Evolutionary conservation across 1,140 invertebrate genomes (phyloP).

Genomic region (Brachionus angularis): DNA sequence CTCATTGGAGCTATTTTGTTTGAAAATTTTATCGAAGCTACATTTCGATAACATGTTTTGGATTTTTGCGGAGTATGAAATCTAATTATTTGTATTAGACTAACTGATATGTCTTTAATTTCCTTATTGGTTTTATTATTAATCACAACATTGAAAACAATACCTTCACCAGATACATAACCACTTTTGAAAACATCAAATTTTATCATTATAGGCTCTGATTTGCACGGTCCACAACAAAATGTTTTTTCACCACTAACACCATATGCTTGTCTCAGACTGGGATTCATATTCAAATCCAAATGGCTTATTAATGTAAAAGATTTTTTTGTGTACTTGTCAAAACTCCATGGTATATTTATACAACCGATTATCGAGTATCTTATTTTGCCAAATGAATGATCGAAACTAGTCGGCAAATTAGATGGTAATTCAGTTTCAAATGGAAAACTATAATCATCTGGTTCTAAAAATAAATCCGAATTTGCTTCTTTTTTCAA

Average conservation of each 20-base stretch:
- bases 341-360: conserved; percentile 51
- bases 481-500: background rate
- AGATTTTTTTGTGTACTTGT: conserved; percentile 49
- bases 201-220: conserved; percentile 22
- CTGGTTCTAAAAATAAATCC: conserved; percentile 46
- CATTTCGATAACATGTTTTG: background rate
- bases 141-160: conserved; percentile 10
- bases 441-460: conserved; percentile 59
- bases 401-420: conserved; percentile 60
- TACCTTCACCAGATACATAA: conserved; percentile 22
- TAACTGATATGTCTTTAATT: conserved; percentile 6
- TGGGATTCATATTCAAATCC: conserved; percentile 49
- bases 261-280: background rate
- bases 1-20: background rate
- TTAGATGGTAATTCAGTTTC: conserved; percentile 58
- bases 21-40: background rate
- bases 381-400: conserved; percentile 57
- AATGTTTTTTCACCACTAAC: conserved; percentile 34
- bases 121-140: conserved; percentile 10
- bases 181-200: conserved; percentile 35
- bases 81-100: conserved; percentile 16
- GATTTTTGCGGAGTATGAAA: background rate
- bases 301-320: conserved; percentile 52
- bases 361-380: conserved; percentile 58
- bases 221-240: conserved; percentile 10